These are phyloP conservation scores for Bhutanitis thaidina DNA, from an alignment of 2,888 invertebrate genomes.

Conservation along the genomic window DNA sequence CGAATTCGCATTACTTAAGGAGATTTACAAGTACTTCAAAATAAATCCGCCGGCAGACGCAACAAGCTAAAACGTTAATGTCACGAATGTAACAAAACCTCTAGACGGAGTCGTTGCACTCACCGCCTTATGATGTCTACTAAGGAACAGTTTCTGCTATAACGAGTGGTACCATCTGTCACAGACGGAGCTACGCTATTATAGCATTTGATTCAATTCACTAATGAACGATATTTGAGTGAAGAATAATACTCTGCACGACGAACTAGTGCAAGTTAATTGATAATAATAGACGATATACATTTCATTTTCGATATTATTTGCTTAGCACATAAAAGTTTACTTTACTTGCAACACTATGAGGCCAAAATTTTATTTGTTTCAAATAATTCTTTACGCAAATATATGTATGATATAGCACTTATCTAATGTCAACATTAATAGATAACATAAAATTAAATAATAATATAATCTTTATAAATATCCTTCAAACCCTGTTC, in stretches of 20 bases:
- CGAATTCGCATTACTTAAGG: slow-evolving; percentile 5
- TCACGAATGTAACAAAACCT: slow-evolving; percentile 62
- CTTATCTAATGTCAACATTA: too few species aligned
- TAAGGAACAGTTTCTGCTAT: slow-evolving; percentile 14
- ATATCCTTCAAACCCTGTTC: too few species aligned
- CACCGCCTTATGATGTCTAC: slow-evolving; percentile 29
- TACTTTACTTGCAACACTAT: too few species aligned
- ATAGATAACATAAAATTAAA: too few species aligned
- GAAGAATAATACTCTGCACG: not conserved
- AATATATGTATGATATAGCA: too few species aligned
- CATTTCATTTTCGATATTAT: too few species aligned
- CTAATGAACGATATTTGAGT: slow-evolving; percentile 5
- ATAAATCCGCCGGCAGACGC: slow-evolving; percentile 63
- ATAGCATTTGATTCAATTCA: slow-evolving; percentile 5
- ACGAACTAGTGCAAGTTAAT: not conserved
- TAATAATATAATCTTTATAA: too few species aligned
- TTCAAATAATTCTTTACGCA: too few species aligned
- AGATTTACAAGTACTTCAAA: slow-evolving; percentile 27
- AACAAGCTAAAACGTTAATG: slow-evolving; percentile 63
- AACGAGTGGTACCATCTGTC: slow-evolving; percentile 24
- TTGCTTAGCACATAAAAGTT: too few species aligned
- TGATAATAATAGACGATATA: not conserved
- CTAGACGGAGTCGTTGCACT: slow-evolving; percentile 50
- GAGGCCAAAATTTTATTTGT: too few species aligned
- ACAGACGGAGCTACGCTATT: slow-evolving; percentile 10